Evolutionary conservation across 2,113 vertebrate species (phyloP).

Genomic region (Syngnathus scovelli): DNA sequence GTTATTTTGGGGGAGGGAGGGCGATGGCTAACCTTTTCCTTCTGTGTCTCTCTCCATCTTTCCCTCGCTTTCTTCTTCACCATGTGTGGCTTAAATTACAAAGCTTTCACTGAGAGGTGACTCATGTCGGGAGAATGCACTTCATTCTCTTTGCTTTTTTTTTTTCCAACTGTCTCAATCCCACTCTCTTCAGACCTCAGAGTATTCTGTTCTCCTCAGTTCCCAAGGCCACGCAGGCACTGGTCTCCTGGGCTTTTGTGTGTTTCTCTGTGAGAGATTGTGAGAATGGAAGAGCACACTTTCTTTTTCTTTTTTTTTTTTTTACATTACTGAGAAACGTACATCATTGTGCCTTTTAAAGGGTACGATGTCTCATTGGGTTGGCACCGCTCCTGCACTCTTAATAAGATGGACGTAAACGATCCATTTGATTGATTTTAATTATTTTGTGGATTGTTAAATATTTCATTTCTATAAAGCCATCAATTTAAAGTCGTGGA

Average conservation of each 20-base stretch:
- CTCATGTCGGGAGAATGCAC: constrained; percentile 57
- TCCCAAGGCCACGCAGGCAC: constrained; percentile 25
- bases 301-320: background rate
- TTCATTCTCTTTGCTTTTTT: constrained; percentile 34
- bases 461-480: background rate
- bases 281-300: constrained; percentile 2
- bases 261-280: constrained; percentile 3
- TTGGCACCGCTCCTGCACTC: background rate
- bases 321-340: constrained; percentile 1
- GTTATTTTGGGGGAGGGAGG: background rate
- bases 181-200: constrained; percentile 27
- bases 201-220: constrained; percentile 16
- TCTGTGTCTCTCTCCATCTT: constrained; percentile 26
- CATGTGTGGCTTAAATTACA: constrained; percentile 63
- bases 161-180: constrained; percentile 36
- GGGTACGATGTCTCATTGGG: background rate
- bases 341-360: background rate
- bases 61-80: constrained; percentile 30
- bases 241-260: constrained; percentile 16
- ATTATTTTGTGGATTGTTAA: background rate
- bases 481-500: background rate
- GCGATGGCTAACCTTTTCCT: constrained; percentile 27
- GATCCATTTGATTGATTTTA: background rate
- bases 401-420: background rate
- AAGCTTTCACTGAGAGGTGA: constrained; percentile 63